phyloP scores from a whole-genome alignment of 1,140 invertebrate species.

The Drosophila orosa region DNA sequence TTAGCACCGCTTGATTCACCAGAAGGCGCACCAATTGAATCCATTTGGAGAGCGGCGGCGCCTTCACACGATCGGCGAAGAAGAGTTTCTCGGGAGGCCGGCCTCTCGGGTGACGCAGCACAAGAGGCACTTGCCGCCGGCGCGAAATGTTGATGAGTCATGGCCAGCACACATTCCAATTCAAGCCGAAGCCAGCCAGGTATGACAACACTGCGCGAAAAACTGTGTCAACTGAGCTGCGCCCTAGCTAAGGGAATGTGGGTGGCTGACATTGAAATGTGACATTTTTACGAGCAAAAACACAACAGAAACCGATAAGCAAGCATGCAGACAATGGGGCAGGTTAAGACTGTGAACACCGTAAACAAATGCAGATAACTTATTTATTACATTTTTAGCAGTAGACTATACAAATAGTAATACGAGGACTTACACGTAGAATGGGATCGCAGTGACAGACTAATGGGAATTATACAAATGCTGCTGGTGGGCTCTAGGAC shows the following conservation, averaged over 20 bases:
- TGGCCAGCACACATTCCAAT: slow-evolving; percentile 27
- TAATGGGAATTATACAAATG: slow-evolving; percentile 38
- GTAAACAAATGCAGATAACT: slow-evolving; percentile 1
- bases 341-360: slow-evolving; percentile 1
- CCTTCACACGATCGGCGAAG: slow-evolving; percentile 40
- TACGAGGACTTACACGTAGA: slow-evolving; percentile 23
- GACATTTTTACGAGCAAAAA: slow-evolving; percentile 3
- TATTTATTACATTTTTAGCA: slow-evolving; percentile 26
- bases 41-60: neutral
- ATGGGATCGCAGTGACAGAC: slow-evolving; percentile 9
- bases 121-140: slow-evolving; percentile 9
- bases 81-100: slow-evolving; percentile 10
- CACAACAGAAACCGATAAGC: slow-evolving; percentile 14
- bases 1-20: slow-evolving; percentile 25
- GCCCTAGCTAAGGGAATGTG: neutral
- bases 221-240: neutral
- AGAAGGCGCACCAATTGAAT: slow-evolving; percentile 12
- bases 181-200: slow-evolving; percentile 19
- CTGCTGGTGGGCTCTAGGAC: slow-evolving; percentile 5
- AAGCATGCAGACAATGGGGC: slow-evolving; percentile 12
- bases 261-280: slow-evolving; percentile 27
- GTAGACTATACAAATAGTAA: slow-evolving; percentile 26
- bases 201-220: slow-evolving; percentile 37
- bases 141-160: slow-evolving; percentile 25
- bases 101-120: slow-evolving; percentile 51